These are phyloP conservation scores for Crotalus adamanteus DNA, from an alignment of 2,797 vertebrate species.

Conservation along the genomic window DNA sequence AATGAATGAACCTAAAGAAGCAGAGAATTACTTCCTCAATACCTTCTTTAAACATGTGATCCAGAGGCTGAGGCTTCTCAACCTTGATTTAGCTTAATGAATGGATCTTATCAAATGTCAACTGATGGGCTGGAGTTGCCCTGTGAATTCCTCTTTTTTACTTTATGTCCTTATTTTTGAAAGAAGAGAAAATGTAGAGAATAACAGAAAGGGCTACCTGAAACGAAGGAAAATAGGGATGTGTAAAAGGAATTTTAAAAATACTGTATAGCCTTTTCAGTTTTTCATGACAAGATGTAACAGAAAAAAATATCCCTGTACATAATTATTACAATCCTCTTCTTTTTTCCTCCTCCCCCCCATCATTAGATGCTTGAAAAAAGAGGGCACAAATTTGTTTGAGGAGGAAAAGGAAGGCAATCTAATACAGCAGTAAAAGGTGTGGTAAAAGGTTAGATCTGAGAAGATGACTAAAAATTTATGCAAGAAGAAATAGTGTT, in stretches of 20 bases:
- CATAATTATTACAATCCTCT: not conserved
- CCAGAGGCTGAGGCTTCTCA: not conserved
- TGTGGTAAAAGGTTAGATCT: not conserved
- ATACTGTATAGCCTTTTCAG: not conserved
- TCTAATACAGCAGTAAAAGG: not conserved
- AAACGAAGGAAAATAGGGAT: not conserved
- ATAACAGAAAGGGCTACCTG: too few species aligned
- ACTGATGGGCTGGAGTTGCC: not conserved
- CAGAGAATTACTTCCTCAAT: not conserved
- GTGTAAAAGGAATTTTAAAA: too few species aligned
- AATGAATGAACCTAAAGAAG: not conserved
- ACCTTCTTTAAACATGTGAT: not conserved
- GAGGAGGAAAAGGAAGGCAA: not conserved
- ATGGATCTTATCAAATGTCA: not conserved
- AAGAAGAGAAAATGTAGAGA: not conserved
- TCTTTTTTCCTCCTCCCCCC: not conserved
- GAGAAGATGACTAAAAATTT: not conserved
- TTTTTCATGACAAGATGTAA: not conserved
- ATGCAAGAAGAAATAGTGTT: not conserved
- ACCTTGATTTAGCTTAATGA: not conserved
- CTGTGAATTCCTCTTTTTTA: not conserved
- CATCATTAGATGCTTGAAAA: not conserved
- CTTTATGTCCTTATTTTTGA: not conserved
- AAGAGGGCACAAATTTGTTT: not conserved
- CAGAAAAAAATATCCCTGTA: not conserved